Evolutionary conservation across 2,797 vertebrate species (phyloP), one percentile per base, ranked within the genome.

Genomic region (Sphenodon punctatus): DNA sequence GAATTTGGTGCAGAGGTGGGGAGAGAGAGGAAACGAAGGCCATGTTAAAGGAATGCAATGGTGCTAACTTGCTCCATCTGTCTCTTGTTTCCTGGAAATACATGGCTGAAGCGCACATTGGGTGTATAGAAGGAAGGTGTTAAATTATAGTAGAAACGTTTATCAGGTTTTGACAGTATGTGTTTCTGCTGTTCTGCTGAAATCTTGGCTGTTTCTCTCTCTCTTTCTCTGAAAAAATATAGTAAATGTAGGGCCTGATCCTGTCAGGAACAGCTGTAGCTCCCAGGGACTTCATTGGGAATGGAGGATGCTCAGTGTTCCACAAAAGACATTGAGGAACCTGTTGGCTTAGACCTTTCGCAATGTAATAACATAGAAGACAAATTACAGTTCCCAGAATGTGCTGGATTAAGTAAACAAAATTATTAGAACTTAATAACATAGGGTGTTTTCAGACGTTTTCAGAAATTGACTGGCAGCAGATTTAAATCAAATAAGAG

Each of bases 31-130:
- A 38, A 13, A 22, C 30, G 3, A n/a, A n/a, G n/a, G n/a, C n/a
- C n/a, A n/a, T n/a, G 51, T 78, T 58, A 67, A 75, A 43, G 27
- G 68, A 84, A 43, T 63, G 1, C 75, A 49, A 64, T 34, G 53
- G 10, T 53, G 46, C 9, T 69, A 25, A 48, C 55, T 36, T 55
- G 30, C 27, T 1, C 0, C 78, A 76, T 55, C 65, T 70, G 56
- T 73, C 70, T 51, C 55, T 77, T 6, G 1, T n/a, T 86, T 71
- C 48, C 55, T 78, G 79, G 63, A 80, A 80, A 61, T 36, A 25
- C 48, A 16, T 65, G 67, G 19, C 27, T 80, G 55, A 60, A 83
- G 75, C 10, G 4, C 56, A 22, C 10, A 42, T 39, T 1, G 1
- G 30, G 42, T 58, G 80, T 58, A 36, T 7, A 63, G 65, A 48